Base-by-base conservation (phyloP, 2,888 invertebrate species). In the Drosophila melanosoma region DNA sequence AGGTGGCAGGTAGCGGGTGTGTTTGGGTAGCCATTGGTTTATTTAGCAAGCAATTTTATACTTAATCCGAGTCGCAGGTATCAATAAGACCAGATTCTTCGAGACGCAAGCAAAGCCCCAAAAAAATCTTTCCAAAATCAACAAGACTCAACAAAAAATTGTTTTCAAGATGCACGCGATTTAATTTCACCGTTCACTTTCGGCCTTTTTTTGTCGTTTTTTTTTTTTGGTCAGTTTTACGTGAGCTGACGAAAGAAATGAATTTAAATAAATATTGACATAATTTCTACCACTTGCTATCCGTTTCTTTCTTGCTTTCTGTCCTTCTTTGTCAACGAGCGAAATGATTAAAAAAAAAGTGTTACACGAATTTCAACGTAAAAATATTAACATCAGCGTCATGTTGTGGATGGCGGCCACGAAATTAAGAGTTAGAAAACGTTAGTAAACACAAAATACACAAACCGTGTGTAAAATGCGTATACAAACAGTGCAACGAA, bases 241-340 rank as follows among this genome's bases (percentile, higher is more conserved):
- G 57, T 80, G 38, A 74, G 61, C 69, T 70, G 74, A 63, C 61
- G 68, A 90, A 85, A 89, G 89, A 89, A 89, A 89, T 73, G 85
- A 79, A 85, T 85, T 85, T 85, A 85, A 90, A 90, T 90, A 85
- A 85, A 85, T 85, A 85, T 85, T 85, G 85, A 85, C 89, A 90
- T 85, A 87, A 85, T 85, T 85, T 90, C 79, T 84, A 70, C 72
- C 68, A 64, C 54, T 75, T 74, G 63, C 67, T 62, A 42, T 60
- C n/a, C 38, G 40, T 20, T 51, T 66, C 60, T 66, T 58, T 40
- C 45, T 53, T 20, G 29, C 26, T 52, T 17, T 29, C 42, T 20
- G 7, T 62, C 40, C 42, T 58, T 51, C 62, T 57, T 60, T 62
- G 58, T 58, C 35, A 57, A 45, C 40, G 40, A 40, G 53, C 66